These are phyloP conservation scores for Amazona guildingii DNA, from an alignment of 2,113 vertebrate genomes.

Conservation along the genomic window DNA sequence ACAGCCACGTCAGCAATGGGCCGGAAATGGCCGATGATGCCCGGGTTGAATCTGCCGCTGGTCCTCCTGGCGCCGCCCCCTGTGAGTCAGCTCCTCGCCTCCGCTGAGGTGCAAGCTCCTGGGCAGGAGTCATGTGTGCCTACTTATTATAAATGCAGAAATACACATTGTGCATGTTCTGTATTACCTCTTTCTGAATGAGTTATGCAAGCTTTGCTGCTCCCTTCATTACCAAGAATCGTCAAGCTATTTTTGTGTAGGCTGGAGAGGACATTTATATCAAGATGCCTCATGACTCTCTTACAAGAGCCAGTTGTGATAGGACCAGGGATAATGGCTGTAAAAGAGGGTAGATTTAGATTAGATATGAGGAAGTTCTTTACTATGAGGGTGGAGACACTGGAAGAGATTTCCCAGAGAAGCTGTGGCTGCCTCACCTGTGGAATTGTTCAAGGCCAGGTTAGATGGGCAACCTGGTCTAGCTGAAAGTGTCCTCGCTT, in stretches of 20 bases:
- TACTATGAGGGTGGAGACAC: not conserved
- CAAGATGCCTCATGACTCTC: not conserved
- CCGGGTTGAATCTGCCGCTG: no score
- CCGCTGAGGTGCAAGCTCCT: no score
- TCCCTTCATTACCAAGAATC: not conserved
- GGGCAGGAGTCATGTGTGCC: rapidly evolving
- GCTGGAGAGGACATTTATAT: not conserved
- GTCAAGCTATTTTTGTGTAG: not conserved
- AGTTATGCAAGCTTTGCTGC: not conserved
- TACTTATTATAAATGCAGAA: not conserved
- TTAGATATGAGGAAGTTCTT: not conserved
- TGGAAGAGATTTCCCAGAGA: not conserved
- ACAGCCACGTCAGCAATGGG: no score
- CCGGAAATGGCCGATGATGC: no score
- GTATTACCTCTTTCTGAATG: not conserved
- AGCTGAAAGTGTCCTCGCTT: not conserved
- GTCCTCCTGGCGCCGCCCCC: no score
- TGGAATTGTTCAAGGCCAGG: not conserved
- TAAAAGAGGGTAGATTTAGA: not conserved
- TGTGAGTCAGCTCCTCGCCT: no score
- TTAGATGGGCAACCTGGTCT: not conserved
- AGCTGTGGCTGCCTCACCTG: not conserved
- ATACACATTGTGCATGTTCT: not conserved
- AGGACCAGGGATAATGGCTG: not conserved
- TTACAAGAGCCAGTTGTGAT: not conserved